Base-by-base conservation (phyloP, 2,888 invertebrate genomes). In the Diarsia rubi region DNA sequence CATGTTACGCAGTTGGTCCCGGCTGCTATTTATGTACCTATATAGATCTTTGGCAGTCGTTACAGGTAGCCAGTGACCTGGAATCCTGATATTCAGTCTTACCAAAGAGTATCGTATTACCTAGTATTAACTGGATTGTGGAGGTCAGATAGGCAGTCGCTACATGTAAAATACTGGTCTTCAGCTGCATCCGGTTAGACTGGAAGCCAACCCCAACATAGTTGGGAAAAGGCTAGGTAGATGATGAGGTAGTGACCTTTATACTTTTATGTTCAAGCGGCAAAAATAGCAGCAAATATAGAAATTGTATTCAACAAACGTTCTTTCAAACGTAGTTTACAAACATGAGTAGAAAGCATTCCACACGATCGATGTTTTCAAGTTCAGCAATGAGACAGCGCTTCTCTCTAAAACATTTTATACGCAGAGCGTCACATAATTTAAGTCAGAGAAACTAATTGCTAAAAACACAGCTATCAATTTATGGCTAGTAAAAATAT, bases 271-370 rank as follows among this genome's bases (percentile, higher is more conserved):
- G n/a, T 49, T 63, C 21, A 8, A 81, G n/a, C 63, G 31, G 57
- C 42, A 64, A 0, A 68, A 81, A 27, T 44, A 67, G 42, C 60
- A 66, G 47, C 52, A 68, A 67, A 65, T 59, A 24, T 59, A 64
- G 14, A 63, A 21, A 59, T 66, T 37, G 64, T 54, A 79, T 79
- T 79, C 78, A 67, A n/a, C 49, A 67, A 67, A 66, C 69, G 66
- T 78, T n/a, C 52, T 69, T 71, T 31, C 54, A 42, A 66, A 64
- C 71, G 65, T 44, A 69, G 24, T 71, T 72, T 45, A 70, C 31
- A 79, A 81, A 69, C 82, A 76, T 69, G 77, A 77, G 69, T 60
- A 49, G 68, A 82, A 59, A 81, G 64, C 69, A 67, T 75, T 70
- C 69, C 70, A 19, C 14, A 37, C 81, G 75, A 81, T 81, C 79